Percentiles rank a stretch among this genome's conserved stretches.
Evolutionary conservation across 64 coral and sea anemone genomes (phyloP).

Genomic region (Montipora efflorescens): DNA sequence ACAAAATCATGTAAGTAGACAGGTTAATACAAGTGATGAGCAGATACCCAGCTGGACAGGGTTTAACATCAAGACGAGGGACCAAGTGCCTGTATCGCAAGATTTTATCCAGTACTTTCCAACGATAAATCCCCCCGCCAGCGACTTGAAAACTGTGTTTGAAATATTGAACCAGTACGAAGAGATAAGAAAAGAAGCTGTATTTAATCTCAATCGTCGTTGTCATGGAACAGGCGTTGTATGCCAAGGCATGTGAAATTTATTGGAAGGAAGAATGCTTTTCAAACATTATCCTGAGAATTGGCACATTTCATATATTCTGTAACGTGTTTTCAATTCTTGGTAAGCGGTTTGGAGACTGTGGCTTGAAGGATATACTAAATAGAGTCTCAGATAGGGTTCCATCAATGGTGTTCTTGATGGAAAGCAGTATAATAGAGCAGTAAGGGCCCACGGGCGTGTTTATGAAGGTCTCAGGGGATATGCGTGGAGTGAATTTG

Average conservation of each 20-base stretch:
- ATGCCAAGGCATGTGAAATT: conserved; percentile 26
- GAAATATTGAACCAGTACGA: conserved; percentile 55
- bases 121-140: conserved; percentile 49
- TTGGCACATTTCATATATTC: conserved; percentile 42
- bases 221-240: too few species aligned
- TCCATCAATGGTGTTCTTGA: conserved; percentile 30
- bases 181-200: conserved; percentile 38
- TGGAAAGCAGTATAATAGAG: conserved; percentile 56
- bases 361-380: conserved; percentile 51
- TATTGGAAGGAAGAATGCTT: conserved; percentile 41
- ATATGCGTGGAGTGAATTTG: conserved; percentile 31
- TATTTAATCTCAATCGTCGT: conserved; percentile 33
- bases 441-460: conserved; percentile 41
- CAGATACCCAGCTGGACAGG: conserved; percentile 59
- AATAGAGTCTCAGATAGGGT: conserved; percentile 51
- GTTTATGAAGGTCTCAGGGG: conserved; percentile 44
- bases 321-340: conserved; percentile 50
- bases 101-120: conserved; percentile 53
- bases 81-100: conserved; percentile 10
- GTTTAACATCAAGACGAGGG: conserved; percentile 62
- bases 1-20: neutral
- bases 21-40: conserved; percentile 10
- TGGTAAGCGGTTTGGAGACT: conserved; percentile 55
- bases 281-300: neutral
- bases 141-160: conserved; percentile 40